These are phyloP conservation scores for Kryphioiulus occultus DNA, from an alignment of 2,888 invertebrate species.

Conservation along the genomic window DNA sequence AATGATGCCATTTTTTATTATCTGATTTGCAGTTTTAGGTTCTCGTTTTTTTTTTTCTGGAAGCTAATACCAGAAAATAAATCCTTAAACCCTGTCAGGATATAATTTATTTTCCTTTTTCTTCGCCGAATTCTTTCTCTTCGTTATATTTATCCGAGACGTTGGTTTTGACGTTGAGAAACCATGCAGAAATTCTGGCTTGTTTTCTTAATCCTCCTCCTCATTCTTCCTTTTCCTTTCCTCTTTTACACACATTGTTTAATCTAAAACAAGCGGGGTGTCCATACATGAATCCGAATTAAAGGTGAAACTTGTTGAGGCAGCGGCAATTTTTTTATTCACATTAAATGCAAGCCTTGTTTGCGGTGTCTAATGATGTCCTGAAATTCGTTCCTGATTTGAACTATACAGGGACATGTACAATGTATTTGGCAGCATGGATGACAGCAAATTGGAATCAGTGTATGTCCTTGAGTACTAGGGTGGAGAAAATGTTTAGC, in stretches of 20 bases:
- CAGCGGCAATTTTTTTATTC: background rate
- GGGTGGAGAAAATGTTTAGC: no score
- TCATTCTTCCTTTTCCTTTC: background rate
- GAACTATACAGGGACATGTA: no score
- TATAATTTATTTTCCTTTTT: conserved; percentile 12
- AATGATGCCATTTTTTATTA: background rate
- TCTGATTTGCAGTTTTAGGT: conserved; percentile 6
- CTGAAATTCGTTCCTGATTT: no score
- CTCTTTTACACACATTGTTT: background rate
- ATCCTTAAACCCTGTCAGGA: conserved; percentile 2
- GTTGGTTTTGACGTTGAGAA: background rate
- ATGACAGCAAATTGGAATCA: no score
- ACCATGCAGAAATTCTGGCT: background rate
- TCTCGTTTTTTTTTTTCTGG: background rate
- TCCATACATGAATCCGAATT: background rate
- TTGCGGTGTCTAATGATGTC: background rate
- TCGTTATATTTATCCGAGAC: background rate
- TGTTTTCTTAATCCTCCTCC: background rate
- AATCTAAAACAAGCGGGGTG: background rate
- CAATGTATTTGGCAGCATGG: no score
- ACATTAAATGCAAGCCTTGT: background rate
- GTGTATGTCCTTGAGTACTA: no score
- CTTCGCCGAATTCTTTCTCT: background rate
- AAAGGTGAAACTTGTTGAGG: background rate
- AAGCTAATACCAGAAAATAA: background rate